These are phyloP conservation scores for Remorina albescens DNA, from an alignment of 2,797 vertebrate genomes.

Conservation along the genomic window DNA sequence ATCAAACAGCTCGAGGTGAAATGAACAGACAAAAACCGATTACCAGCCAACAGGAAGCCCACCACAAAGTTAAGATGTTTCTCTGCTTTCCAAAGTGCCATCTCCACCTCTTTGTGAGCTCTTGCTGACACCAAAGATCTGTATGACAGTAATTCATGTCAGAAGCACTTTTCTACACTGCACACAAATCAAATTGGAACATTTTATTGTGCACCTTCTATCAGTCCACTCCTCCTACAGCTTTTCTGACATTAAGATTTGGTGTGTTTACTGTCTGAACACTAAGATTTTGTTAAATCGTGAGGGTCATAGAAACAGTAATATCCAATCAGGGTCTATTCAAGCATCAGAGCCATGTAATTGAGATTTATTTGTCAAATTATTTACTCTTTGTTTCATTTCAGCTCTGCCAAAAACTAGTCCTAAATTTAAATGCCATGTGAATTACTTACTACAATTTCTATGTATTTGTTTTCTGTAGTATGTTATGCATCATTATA, in stretches of 20 bases:
- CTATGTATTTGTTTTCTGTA: too few relatives aligned
- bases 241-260: neutral
- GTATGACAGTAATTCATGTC: constrained; percentile 19
- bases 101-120: constrained; percentile 76
- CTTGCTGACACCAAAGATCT: constrained; percentile 83
- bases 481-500: too few relatives aligned
- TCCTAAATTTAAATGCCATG: too few relatives aligned
- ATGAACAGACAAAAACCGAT: neutral
- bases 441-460: too few relatives aligned
- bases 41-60: constrained; percentile 87
- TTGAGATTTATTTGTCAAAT: too few relatives aligned
- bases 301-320: neutral
- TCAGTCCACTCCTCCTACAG: neutral
- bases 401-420: too few relatives aligned
- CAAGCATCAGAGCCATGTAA: neutral
- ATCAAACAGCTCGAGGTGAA: too few relatives aligned
- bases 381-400: too few relatives aligned
- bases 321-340: neutral
- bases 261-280: neutral
- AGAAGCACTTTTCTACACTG: constrained; percentile 2
- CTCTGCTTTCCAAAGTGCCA: constrained; percentile 84
- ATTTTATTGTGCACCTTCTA: too few relatives aligned
- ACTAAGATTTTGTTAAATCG: too few relatives aligned
- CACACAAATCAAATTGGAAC: neutral
- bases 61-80: constrained; percentile 79